Base-by-base conservation (phyloP, 2,888 invertebrate genomes). In the Kryphioiulus occultus region DNA sequence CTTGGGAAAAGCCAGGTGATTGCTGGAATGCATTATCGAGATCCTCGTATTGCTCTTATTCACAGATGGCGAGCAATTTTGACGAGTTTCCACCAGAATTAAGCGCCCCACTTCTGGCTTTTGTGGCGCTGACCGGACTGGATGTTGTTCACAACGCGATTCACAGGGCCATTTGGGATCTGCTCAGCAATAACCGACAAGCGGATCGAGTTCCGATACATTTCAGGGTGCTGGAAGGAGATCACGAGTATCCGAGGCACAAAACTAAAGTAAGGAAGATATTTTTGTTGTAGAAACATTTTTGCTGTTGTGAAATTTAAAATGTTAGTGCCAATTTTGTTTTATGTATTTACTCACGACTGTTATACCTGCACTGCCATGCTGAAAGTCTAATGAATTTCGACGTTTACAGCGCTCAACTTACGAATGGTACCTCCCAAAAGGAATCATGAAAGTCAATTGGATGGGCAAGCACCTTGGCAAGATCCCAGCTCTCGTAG, bases 381-480 rank as follows among this genome's bases (percentile, higher is more conserved):
- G 39, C n/a, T n/a, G n/a, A n/a, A n/a, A 9, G 9, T 39, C 39
- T 39, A 39, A 39, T 42, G n/a, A 68, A 42, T 82, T 2, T 68
- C 17, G 89, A 83, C 88, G 42, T 85, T 90, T 90, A 26, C 87
- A 97, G 93, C 94, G 97, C 89, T 95, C 95, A 91, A 96, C 97
- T 0, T 98, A 98, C 92, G 98, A 98, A 91, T 97, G 97, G 96
- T 98, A 98, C 92, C 95, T 97, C 90, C 97, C 97, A 0, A 96
- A 96, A 92, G 99, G 99, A 17, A 96, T 99, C 89, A 92, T 99
- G 10, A 98, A 99, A 92, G 95, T 95, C 83, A 96, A 97, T 91
- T 99, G 99, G 99, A 96, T 99, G 93, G 94, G 95, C 86, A 99
- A 99, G 92, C 97, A 99, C 91, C 93, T 98, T 59, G 95, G 95